Evolutionary conservation across 2,888 invertebrate species (phyloP).

Genomic region (Spisula solida): DNA sequence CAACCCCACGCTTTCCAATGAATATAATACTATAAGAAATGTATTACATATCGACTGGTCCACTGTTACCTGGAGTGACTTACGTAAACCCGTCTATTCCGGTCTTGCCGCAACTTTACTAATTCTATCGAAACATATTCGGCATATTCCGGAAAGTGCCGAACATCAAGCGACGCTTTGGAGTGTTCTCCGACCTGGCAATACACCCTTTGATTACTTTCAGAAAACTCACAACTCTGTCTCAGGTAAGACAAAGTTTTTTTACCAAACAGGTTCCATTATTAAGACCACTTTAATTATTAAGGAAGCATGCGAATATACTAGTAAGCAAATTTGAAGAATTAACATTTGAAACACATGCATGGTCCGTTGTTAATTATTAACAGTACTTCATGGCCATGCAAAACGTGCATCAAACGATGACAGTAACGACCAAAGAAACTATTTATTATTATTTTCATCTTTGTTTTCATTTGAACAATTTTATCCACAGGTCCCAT

Average conservation of each 20-base stretch:
- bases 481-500: no score
- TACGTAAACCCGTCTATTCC: constrained; percentile 79
- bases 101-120: constrained; percentile 79
- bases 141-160: constrained; percentile 53
- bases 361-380: no score
- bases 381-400: no score
- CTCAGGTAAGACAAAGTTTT: constrained; percentile 47
- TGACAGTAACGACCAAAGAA: no score
- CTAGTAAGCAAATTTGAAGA: no score
- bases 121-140: constrained; percentile 50
- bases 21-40: constrained; percentile 61
- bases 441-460: no score
- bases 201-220: constrained; percentile 39
- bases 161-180: constrained; percentile 63
- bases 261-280: no score
- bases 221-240: constrained; percentile 41
- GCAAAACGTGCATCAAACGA: no score
- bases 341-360: no score
- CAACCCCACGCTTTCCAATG: constrained; percentile 30
- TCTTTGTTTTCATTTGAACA: no score
- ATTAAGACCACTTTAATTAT: no score
- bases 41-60: constrained; percentile 78
- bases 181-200: constrained; percentile 48
- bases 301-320: no score
- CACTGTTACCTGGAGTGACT: constrained; percentile 76